A percentile compares a stretch with the other conserved stretches of the same genome.
Evolutionary conservation across 2,888 invertebrate genomes (phyloP).

Genomic region (Oxycera nigricornis): DNA sequence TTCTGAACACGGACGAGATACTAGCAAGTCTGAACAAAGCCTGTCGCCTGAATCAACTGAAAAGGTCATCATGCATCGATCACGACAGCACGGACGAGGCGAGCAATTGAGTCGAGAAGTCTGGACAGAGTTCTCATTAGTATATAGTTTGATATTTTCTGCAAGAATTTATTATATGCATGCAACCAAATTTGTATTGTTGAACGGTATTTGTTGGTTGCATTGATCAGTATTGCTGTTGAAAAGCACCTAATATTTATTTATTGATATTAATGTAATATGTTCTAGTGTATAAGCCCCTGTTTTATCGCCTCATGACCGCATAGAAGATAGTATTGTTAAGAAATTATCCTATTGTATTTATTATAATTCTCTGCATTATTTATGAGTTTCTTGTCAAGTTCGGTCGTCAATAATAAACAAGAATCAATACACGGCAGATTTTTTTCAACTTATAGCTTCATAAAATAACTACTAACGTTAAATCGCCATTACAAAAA

Average conservation of each 20-base stretch:
- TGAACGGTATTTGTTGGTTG: not conserved
- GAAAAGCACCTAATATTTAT: constrained; percentile 11
- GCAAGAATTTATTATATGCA: constrained; percentile 10
- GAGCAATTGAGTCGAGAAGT: constrained; percentile 54
- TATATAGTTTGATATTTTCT: not conserved
- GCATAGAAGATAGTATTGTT: not conserved
- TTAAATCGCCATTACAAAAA: no score
- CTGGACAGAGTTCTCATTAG: not conserved
- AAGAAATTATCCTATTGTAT: not conserved
- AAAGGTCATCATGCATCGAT: constrained; percentile 49
- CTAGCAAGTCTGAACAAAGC: constrained; percentile 57
- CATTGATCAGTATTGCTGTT: not conserved
- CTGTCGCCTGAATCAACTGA: constrained; percentile 44
- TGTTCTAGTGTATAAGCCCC: not conserved
- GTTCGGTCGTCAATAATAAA: not conserved
- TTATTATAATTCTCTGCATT: not conserved
- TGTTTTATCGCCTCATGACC: not conserved
- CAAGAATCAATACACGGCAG: not conserved
- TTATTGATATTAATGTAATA: not conserved
- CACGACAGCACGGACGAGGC: constrained; percentile 59
- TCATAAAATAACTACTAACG: no score
- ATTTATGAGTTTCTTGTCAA: not conserved
- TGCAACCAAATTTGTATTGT: constrained; percentile 4
- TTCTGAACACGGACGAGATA: constrained; percentile 58
- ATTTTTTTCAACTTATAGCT: no score